A percentile compares a stretch with the other conserved stretches of the same genome.
These are phyloP conservation scores for Stomatorhinus walkeri DNA, from an alignment of 2,797 vertebrate species.

Conservation along the genomic window DNA sequence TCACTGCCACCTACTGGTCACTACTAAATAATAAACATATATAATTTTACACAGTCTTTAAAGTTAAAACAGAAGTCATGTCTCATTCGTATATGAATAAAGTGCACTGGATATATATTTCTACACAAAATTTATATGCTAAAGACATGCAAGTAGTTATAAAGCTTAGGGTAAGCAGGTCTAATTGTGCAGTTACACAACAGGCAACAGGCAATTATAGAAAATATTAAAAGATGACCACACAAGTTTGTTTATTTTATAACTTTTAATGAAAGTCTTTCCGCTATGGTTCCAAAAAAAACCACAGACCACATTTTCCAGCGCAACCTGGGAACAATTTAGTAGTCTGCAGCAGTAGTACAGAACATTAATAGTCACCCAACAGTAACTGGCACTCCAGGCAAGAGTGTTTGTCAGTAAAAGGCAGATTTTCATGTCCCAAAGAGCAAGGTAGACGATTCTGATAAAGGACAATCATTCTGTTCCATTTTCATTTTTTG, in stretches of 20 bases:
- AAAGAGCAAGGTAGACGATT: neutral
- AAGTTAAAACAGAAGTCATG: neutral
- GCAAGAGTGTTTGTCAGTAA: neutral
- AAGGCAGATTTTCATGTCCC: neutral
- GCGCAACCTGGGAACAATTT: conserved; percentile 13
- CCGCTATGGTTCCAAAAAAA: neutral
- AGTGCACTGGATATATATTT: neutral
- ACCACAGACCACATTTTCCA: neutral
- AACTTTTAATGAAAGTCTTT: neutral
- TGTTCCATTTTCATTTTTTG: neutral
- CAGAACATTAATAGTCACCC: conserved; percentile 11
- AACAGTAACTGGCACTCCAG: neutral
- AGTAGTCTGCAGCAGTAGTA: neutral
- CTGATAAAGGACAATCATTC: neutral
- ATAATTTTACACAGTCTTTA: neutral
- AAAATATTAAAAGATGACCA: conserved; percentile 1
- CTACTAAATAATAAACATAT: conserved; percentile 31
- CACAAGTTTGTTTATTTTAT: conserved; percentile 1
- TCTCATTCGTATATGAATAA: conserved; percentile 40
- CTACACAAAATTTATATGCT: neutral
- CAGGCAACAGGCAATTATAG: neutral
- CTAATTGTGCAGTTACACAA: neutral
- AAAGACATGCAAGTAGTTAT: neutral
- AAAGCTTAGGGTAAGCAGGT: neutral
- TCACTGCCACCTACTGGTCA: conserved; percentile 67